These are phyloP conservation scores for Vanessa tameamea DNA, from an alignment of 1,140 invertebrate genomes.

Conservation along the genomic window DNA sequence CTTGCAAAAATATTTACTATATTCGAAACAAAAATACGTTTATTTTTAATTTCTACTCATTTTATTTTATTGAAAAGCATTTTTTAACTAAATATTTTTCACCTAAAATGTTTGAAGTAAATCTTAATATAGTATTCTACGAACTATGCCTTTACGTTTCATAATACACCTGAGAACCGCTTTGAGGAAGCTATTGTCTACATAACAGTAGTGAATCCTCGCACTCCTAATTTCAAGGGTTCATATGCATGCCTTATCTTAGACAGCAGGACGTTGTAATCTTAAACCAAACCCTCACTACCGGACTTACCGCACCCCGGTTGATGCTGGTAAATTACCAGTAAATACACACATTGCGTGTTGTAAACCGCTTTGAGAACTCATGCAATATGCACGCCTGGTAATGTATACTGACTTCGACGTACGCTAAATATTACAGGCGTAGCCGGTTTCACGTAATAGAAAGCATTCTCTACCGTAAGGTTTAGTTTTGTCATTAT, in stretches of 20 bases:
- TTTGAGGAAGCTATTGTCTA: not conserved
- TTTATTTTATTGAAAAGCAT: too few relatives aligned
- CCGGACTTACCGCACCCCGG: not conserved
- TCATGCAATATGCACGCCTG: conserved; percentile 8
- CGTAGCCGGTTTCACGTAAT: not conserved
- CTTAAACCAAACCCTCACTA: conserved; percentile 17
- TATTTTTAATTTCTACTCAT: too few relatives aligned
- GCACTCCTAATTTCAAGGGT: conserved; percentile 33
- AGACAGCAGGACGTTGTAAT: conserved; percentile 29
- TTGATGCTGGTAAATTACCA: conserved; percentile 16
- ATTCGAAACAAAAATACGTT: too few relatives aligned
- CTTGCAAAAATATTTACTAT: too few relatives aligned
- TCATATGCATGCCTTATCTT: conserved; percentile 39
- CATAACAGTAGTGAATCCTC: not conserved
- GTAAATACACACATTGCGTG: conserved; percentile 21
- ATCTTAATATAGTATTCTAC: not conserved
- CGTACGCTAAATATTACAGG: conserved; percentile 14
- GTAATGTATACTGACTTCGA: conserved; percentile 16
- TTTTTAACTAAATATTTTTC: too few relatives aligned
- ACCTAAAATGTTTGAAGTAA: too few relatives aligned
- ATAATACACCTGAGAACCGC: not conserved
- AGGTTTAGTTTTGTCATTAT: not conserved
- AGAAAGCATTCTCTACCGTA: not conserved
- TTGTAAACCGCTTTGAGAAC: conserved; percentile 19
- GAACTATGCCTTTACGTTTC: not conserved